Conservation (phyloP, 2,888 invertebrate genomes). For the Tenodera sinensis region DNA sequence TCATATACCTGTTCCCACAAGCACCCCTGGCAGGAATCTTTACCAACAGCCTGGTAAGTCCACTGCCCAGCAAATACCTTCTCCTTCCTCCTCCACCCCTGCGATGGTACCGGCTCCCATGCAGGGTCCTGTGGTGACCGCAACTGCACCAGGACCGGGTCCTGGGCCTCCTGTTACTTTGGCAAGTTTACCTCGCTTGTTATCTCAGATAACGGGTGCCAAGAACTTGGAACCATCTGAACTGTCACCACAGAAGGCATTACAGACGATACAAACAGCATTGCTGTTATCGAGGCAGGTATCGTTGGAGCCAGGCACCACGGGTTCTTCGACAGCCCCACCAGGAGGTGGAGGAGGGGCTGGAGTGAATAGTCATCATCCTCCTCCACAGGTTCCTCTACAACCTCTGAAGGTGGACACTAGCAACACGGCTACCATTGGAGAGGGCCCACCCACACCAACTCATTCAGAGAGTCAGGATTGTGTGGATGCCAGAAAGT, state of each 20-base stretch:
- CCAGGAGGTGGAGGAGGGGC: slow-evolving; percentile 16
- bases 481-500: slow-evolving; percentile 59
- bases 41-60: slow-evolving; percentile 21
- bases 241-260: slow-evolving; percentile 52
- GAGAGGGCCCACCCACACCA: slow-evolving; percentile 71
- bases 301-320: slow-evolving; percentile 30
- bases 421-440: slow-evolving; percentile 35
- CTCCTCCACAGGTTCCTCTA: slow-evolving; percentile 34
- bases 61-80: slow-evolving; percentile 17
- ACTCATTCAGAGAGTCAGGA: slow-evolving; percentile 64
- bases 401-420: slow-evolving; percentile 54
- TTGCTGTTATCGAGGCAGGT: slow-evolving; percentile 40
- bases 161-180: slow-evolving; percentile 48
- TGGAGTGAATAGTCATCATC: slow-evolving; percentile 29
- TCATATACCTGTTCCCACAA: slow-evolving; percentile 33
- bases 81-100: slow-evolving; percentile 33
- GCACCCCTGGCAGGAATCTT: slow-evolving; percentile 13
- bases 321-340: neutral
- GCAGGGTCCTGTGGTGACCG: slow-evolving; percentile 46
- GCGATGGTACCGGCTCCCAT: slow-evolving; percentile 41
- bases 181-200: slow-evolving; percentile 49
- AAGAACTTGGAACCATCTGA: slow-evolving; percentile 55
- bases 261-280: slow-evolving; percentile 54
- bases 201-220: slow-evolving; percentile 48
- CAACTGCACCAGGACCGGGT: slow-evolving; percentile 41